Percentiles rank a stretch among this genome's conserved stretches.
These are phyloP conservation scores for Neomonachus schauinslandi DNA, from an alignment of 2,113 vertebrate genomes.

Conservation along the genomic window DNA sequence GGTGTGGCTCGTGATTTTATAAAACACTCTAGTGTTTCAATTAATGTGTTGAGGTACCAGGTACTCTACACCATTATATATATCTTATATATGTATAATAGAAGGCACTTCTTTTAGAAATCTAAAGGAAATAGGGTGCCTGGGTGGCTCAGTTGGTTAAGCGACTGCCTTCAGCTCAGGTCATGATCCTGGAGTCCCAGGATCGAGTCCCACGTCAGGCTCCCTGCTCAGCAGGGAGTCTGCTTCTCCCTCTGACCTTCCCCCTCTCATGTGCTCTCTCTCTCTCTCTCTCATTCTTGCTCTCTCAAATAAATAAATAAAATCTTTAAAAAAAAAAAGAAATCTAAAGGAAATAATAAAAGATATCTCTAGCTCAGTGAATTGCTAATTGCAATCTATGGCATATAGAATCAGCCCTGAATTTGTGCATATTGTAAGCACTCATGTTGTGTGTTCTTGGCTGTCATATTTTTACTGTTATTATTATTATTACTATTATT, in stretches of 20 bases:
- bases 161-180: too few species aligned
- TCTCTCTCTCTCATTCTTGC: too few species aligned
- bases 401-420: not conserved
- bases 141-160: too few species aligned
- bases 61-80: not conserved
- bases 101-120: not conserved
- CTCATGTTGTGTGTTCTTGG: not conserved
- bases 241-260: too few species aligned
- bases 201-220: too few species aligned
- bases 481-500: not conserved
- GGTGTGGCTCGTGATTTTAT: not conserved
- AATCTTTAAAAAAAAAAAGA: not conserved
- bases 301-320: too few species aligned
- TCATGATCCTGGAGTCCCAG: too few species aligned
- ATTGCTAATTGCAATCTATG: not conserved
- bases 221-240: too few species aligned
- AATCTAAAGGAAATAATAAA: slow-evolving; percentile 31
- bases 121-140: not conserved
- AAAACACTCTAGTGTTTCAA: not conserved
- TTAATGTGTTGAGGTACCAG: not conserved
- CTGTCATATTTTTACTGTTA: not conserved
- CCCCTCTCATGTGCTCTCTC: too few species aligned
- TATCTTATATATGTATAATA: not conserved
- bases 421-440: not conserved
- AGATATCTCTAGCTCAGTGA: not conserved